Conservation (phyloP, 2,797 vertebrate genomes). For the Periparus ater region DNA sequence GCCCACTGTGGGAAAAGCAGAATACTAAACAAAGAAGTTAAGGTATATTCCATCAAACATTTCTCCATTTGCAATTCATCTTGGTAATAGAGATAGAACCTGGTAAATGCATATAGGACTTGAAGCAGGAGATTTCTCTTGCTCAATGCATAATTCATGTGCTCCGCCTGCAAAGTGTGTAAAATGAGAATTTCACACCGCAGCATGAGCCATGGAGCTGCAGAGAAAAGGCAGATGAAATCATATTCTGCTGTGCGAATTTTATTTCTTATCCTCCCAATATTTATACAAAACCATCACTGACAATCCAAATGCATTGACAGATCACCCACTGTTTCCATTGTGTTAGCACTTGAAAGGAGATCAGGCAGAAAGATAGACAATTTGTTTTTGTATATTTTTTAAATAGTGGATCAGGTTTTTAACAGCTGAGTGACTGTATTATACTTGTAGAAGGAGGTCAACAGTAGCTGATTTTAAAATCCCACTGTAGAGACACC, state of each 20-base stretch:
- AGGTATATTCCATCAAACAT: slow-evolving; percentile 90
- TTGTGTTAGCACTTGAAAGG: slow-evolving; percentile 81
- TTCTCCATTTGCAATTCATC: slow-evolving; percentile 95
- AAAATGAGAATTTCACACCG: slow-evolving; percentile 99
- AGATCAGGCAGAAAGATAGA: slow-evolving; percentile 84
- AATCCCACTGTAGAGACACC: slow-evolving; percentile 53
- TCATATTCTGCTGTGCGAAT: slow-evolving; percentile 82
- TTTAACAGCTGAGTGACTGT: slow-evolving; percentile 79
- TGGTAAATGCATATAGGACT: slow-evolving; percentile 94
- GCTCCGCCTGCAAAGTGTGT: slow-evolving; percentile 98
- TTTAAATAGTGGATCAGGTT: slow-evolving; percentile 79
- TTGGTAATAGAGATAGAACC: slow-evolving; percentile 99
- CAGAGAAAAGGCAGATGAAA: slow-evolving; percentile 84
- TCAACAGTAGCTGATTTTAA: slow-evolving; percentile 71
- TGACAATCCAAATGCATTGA: slow-evolving; percentile 84
- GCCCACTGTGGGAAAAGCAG: slow-evolving; percentile 77
- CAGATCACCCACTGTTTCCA: slow-evolving; percentile 83
- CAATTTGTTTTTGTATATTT: slow-evolving; percentile 83
- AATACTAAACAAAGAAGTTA: slow-evolving; percentile 94
- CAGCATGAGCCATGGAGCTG: slow-evolving; percentile 93
- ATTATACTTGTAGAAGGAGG: slow-evolving; percentile 76
- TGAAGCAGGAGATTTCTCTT: slow-evolving; percentile 97
- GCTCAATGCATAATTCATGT: slow-evolving; percentile 99
- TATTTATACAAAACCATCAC: slow-evolving; percentile 85
- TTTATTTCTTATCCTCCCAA: slow-evolving; percentile 84